phyloP scores from a whole-genome alignment of 2,797 vertebrate species.

The Macroramphosus scolopax region DNA sequence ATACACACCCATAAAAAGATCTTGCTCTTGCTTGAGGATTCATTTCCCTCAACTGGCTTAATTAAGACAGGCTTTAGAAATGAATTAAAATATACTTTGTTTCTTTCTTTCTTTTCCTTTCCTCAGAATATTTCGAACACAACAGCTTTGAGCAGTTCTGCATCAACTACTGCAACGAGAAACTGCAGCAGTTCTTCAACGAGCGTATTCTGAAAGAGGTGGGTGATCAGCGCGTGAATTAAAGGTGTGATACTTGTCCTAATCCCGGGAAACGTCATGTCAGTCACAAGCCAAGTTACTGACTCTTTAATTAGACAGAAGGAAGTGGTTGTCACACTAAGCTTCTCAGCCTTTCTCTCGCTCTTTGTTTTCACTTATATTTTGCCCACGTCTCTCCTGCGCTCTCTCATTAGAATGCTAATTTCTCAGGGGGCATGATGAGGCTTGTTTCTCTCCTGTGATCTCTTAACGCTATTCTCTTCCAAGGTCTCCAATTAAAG shows the following conservation, averaged over 20 bases:
- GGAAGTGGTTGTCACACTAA: conserved; percentile 16
- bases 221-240: conserved; percentile 43
- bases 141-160: conserved; percentile 99
- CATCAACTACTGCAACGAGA: conserved; percentile 99
- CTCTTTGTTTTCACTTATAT: conserved; percentile 16
- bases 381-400: conserved; percentile 25
- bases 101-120: conserved; percentile 31
- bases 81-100: too few relatives aligned
- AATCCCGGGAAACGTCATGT: conserved; percentile 28
- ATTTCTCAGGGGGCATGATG: conserved; percentile 60
- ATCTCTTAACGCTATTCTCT: conserved; percentile 53
- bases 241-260: conserved; percentile 23
- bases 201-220: conserved; percentile 99
- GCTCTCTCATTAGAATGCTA: conserved; percentile 59
- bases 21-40: too few relatives aligned
- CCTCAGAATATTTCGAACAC: conserved; percentile 97
- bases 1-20: too few relatives aligned
- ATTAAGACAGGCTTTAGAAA: too few relatives aligned
- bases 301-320: conserved; percentile 18
- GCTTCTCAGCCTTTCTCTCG: conserved; percentile 16
- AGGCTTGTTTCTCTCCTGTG: conserved; percentile 55
- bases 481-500: conserved; percentile 59
- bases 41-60: too few relatives aligned
- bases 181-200: conserved; percentile 99
- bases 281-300: conserved; percentile 30